phyloP scores from a whole-genome alignment of 1,140 invertebrate species.

The Steinernema feltiae region DNA sequence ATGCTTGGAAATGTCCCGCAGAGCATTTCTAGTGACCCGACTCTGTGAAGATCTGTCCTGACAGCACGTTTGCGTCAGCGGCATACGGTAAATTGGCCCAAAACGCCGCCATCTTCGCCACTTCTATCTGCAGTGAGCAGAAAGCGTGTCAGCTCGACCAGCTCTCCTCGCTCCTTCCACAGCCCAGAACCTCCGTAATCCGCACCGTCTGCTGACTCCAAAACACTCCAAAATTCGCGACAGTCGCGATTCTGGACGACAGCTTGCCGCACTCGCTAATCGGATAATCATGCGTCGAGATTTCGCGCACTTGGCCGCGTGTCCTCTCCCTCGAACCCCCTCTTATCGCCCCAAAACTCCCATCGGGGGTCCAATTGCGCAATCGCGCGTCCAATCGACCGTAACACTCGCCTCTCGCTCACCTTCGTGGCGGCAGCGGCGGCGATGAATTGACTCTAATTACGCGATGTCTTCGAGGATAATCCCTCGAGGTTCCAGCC shows the following conservation, averaged over 20 bases:
- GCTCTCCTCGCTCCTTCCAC: too few species aligned
- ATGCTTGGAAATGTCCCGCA: too few species aligned
- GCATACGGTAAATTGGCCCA: too few species aligned
- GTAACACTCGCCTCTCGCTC: background rate
- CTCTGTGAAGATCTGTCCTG: too few species aligned
- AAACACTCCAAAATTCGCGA: conserved; percentile 2
- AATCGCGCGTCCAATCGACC: conserved; percentile 6
- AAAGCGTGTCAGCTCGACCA: background rate
- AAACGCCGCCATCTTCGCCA: too few species aligned
- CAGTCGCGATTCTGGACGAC: conserved; percentile 5
- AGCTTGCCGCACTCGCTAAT: conserved; percentile 7
- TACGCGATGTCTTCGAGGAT: background rate
- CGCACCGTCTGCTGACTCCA: background rate
- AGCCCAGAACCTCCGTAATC: background rate
- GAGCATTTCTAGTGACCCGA: too few species aligned
- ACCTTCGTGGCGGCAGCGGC: too few species aligned
- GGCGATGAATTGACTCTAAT: background rate
- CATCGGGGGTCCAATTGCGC: conserved; percentile 1
- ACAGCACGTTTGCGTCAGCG: too few species aligned
- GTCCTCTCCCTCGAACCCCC: background rate
- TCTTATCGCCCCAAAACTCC: background rate
- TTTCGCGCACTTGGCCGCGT: conserved; percentile 12
- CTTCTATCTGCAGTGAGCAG: too few species aligned
- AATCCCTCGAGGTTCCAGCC: background rate
- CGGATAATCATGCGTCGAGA: conserved; percentile 8